Conservation (phyloP, 2,113 vertebrate species). For the Megaceryle maxima region DNA sequence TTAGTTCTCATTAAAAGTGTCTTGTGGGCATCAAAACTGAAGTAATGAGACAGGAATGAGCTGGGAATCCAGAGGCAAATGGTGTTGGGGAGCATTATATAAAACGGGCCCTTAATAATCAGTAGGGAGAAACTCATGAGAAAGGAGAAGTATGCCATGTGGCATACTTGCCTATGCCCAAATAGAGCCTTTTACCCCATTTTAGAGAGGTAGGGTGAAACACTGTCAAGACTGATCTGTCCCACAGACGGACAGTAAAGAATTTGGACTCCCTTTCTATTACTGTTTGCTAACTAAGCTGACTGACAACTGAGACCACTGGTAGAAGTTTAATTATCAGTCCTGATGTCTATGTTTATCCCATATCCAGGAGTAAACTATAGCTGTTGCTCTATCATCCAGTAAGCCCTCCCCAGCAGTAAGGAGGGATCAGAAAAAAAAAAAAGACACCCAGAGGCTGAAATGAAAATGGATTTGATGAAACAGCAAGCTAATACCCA, state of each 20-base stretch:
- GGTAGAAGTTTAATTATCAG: slow-evolving; percentile 20
- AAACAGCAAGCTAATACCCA: too few relatives aligned
- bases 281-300: neutral
- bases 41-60: neutral
- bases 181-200: neutral
- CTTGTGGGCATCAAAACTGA: neutral
- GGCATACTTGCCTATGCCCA: neutral
- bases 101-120: neutral
- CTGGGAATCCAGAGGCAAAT: neutral
- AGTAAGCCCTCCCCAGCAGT: neutral
- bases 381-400: neutral
- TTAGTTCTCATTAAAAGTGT: neutral
- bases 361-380: neutral
- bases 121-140: neutral
- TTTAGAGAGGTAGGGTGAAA: neutral
- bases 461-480: neutral
- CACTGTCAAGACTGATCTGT: neutral
- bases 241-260: neutral
- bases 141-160: neutral
- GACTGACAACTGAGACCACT: neutral
- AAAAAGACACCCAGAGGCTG: neutral
- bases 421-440: neutral
- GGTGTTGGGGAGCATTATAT: neutral
- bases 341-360: neutral
- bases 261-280: neutral